Conservation (phyloP, 1,140 invertebrate species). For the Caenorhabditis inopinata region DNA sequence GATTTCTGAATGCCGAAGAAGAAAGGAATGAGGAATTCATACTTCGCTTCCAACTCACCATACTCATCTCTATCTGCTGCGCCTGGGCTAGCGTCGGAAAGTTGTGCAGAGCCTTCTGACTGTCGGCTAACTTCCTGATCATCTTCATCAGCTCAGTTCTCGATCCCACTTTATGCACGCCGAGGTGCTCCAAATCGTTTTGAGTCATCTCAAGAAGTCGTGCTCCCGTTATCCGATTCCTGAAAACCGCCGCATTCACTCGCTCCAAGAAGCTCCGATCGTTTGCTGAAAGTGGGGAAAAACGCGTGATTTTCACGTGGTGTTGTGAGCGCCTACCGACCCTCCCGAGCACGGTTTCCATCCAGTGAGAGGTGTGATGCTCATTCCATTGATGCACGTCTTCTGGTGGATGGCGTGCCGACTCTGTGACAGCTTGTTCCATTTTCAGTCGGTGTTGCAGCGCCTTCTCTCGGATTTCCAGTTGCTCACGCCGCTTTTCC, state of each 20-base stretch:
- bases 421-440: constrained; percentile 1
- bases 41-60: constrained; percentile 17
- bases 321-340: neutral
- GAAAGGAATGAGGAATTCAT: too few relatives aligned
- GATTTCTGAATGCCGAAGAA: constrained; percentile 27
- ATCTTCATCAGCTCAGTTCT: constrained; percentile 42
- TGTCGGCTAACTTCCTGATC: constrained; percentile 8
- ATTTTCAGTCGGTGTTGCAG: constrained; percentile 15
- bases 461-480: constrained; percentile 15
- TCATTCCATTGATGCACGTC: constrained; percentile 37
- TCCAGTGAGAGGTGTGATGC: constrained; percentile 37
- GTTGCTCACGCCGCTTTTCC: neutral
- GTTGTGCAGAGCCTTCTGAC: constrained; percentile 3
- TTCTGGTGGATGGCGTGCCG: constrained; percentile 26
- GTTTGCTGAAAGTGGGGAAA: neutral
- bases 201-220: constrained; percentile 56
- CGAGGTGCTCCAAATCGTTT: constrained; percentile 56
- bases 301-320: neutral
- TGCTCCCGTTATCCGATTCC: constrained; percentile 55
- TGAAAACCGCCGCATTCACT: constrained; percentile 49
- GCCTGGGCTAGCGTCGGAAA: constrained; percentile 38
- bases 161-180: constrained; percentile 51
- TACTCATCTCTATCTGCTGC: neutral
- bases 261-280: constrained; percentile 47
- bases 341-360: neutral